Evolutionary conservation across 2,888 invertebrate genomes (phyloP).

Genomic region (Teinopalpus imperialis): DNA sequence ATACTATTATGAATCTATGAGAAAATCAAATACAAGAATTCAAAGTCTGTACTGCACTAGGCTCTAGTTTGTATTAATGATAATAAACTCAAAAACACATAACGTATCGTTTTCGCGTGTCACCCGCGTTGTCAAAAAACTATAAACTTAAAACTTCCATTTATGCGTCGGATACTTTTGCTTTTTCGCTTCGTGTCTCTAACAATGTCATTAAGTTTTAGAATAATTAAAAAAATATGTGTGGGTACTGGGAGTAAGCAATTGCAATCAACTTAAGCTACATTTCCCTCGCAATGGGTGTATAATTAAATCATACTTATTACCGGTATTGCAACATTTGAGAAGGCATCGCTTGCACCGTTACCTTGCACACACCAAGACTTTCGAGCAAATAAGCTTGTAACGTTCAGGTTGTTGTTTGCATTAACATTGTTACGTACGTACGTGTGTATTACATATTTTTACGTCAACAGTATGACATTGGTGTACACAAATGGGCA

Average conservation of each 20-base stretch:
- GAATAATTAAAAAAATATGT: too few species aligned
- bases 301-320: too few species aligned
- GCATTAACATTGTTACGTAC: slow-evolving; percentile 9
- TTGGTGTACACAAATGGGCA: background rate
- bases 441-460: slow-evolving; percentile 8
- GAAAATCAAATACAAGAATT: too few species aligned
- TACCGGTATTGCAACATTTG: slow-evolving; percentile 9
- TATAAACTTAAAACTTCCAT: background rate
- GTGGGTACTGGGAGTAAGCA: too few species aligned
- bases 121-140: background rate
- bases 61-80: background rate
- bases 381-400: slow-evolving; percentile 2
- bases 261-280: too few species aligned
- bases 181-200: background rate
- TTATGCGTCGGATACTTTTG: background rate
- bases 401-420: slow-evolving; percentile 6
- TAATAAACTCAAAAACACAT: background rate
- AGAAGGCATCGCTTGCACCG: slow-evolving; percentile 1
- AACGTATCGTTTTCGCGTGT: slow-evolving; percentile 5
- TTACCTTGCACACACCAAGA: slow-evolving; percentile 4
- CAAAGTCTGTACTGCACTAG: too few species aligned
- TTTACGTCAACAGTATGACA: slow-evolving; percentile 10
- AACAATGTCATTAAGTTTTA: background rate
- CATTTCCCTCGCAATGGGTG: too few species aligned
- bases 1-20: too few species aligned